These are phyloP conservation scores for Lateolabrax maculatus DNA, from an alignment of 2,797 vertebrate species.

Conservation along the genomic window DNA sequence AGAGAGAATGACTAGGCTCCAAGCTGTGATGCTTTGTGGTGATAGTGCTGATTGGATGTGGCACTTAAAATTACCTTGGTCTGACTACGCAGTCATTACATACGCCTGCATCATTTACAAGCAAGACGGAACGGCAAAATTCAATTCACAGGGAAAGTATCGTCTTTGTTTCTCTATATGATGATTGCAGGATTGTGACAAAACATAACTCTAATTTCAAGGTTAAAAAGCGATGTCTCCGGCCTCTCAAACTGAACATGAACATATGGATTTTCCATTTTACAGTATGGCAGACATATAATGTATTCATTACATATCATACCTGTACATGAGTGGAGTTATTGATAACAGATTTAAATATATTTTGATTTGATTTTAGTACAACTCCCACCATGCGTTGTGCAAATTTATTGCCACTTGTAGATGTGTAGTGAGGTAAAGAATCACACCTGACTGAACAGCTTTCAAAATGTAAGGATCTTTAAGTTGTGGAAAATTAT, in stretches of 20 bases:
- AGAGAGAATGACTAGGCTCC: slow-evolving; percentile 49
- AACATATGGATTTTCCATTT: slow-evolving; percentile 59
- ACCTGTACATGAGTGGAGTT: slow-evolving; percentile 4
- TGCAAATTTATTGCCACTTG: slow-evolving; percentile 45
- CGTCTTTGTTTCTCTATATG: slow-evolving; percentile 71
- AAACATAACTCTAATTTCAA: slow-evolving; percentile 70
- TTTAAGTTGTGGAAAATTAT: slow-evolving; percentile 39
- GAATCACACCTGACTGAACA: slow-evolving; percentile 53
- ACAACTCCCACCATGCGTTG: background rate
- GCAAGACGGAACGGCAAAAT: slow-evolving; percentile 68
- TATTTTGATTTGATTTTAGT: slow-evolving; percentile 8
- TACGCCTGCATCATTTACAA: slow-evolving; percentile 78
- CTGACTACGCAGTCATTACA: slow-evolving; percentile 74
- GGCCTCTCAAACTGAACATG: slow-evolving; percentile 20
- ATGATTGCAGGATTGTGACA: slow-evolving; percentile 75
- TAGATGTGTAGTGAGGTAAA: slow-evolving; percentile 7
- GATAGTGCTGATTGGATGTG: slow-evolving; percentile 80
- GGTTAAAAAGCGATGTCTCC: slow-evolving; percentile 54
- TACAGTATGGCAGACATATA: slow-evolving; percentile 14
- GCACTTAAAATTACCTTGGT: slow-evolving; percentile 76
- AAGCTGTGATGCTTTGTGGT: slow-evolving; percentile 74
- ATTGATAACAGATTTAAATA: background rate
- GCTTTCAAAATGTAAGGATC: slow-evolving; percentile 29
- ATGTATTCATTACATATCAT: slow-evolving; percentile 24
- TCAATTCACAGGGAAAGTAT: slow-evolving; percentile 75